phyloP scores from a whole-genome alignment of 2,797 vertebrate genomes.

The Argentina silus region DNA sequence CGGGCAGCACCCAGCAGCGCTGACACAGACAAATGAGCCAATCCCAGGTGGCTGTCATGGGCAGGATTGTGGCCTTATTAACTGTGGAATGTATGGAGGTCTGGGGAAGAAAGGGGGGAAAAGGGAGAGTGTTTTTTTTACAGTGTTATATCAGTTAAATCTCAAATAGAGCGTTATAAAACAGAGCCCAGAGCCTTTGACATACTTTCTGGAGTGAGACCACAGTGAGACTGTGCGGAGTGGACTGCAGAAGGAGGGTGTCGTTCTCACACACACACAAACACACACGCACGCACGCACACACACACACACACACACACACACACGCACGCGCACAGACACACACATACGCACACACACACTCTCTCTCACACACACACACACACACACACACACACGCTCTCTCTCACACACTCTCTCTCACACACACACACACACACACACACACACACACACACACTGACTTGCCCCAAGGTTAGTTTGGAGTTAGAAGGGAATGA shows the following conservation, averaged over 20 bases:
- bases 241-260: background rate
- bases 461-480: background rate
- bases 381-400: too few species aligned
- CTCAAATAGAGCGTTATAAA: conserved; percentile 40
- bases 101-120: conserved; percentile 29
- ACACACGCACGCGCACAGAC: too few species aligned
- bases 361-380: too few species aligned
- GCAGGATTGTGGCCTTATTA: conserved; percentile 60
- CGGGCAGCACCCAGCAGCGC: background rate
- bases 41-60: conserved; percentile 34
- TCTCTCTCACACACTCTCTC: too few species aligned
- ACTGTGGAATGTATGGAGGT: conserved; percentile 58
- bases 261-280: too few species aligned
- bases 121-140: conserved; percentile 33
- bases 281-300: too few species aligned
- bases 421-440: too few species aligned
- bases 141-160: conserved; percentile 47
- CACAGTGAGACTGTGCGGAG: background rate
- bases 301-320: too few species aligned
- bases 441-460: too few species aligned
- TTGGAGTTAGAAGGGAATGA: background rate
- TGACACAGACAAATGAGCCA: conserved; percentile 55
- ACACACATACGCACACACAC: too few species aligned
- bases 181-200: conserved; percentile 38
- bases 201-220: conserved; percentile 35